Percentiles rank a stretch among this genome's conserved stretches.
Conservation (phyloP, 2,113 vertebrate genomes). For the Corythoichthys intestinalis region DNA sequence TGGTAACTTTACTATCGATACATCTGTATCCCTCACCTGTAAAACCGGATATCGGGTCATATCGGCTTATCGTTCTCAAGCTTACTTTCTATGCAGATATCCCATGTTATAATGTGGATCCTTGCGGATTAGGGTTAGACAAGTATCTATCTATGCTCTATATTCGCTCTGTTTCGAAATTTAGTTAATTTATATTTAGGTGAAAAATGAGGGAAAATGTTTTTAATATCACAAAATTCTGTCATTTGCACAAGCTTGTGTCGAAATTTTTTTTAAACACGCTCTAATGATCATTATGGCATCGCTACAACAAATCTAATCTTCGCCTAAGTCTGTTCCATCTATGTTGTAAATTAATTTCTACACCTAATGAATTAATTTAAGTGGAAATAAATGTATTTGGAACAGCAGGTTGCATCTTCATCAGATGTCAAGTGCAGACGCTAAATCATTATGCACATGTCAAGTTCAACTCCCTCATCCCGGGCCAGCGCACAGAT, state of each 20-base stretch:
- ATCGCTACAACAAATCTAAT: neutral
- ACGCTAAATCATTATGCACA: conserved; percentile 48
- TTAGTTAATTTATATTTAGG: too few species aligned
- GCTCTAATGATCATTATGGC: neutral
- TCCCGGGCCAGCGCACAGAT: conserved; percentile 50
- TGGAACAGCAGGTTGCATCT: conserved; percentile 2
- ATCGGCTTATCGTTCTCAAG: too few species aligned
- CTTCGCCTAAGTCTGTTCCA: neutral
- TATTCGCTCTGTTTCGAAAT: too few species aligned
- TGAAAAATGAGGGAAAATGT: neutral
- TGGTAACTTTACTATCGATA: too few species aligned
- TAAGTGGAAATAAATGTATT: neutral
- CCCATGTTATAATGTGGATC: too few species aligned
- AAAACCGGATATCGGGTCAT: too few species aligned
- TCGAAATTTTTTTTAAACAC: neutral
- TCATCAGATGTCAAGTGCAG: neutral
- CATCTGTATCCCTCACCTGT: too few species aligned
- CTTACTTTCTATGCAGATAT: too few species aligned
- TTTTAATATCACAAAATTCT: neutral
- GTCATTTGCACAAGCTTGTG: neutral
- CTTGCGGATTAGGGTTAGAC: too few species aligned
- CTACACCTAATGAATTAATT: neutral
- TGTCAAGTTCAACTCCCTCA: conserved; percentile 65
- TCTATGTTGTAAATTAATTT: neutral
- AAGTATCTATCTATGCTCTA: too few species aligned